These are phyloP conservation scores for Orchestia grillus DNA, from an alignment of 1,140 invertebrate species.

Conservation along the genomic window DNA sequence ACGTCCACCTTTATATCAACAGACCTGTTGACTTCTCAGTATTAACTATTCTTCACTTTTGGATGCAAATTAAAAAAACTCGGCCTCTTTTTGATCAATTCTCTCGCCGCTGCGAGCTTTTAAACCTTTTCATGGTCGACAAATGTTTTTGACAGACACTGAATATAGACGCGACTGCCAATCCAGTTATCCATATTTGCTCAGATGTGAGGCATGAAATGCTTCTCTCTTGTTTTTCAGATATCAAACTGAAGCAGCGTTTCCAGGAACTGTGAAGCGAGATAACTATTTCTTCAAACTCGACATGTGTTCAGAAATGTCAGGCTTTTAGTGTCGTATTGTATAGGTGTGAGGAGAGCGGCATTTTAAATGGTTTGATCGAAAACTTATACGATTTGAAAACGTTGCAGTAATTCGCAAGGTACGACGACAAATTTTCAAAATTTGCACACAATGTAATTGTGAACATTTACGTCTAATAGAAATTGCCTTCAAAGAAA, in stretches of 20 bases:
- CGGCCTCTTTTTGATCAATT: background rate
- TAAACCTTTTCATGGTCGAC: background rate
- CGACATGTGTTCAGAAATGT: background rate
- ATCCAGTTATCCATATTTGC: background rate
- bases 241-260: background rate
- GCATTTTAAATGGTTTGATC: background rate
- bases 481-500: too few relatives aligned
- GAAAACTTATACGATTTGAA: background rate
- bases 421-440: background rate
- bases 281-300: background rate
- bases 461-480: too few relatives aligned
- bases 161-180: background rate
- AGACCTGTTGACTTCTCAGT: background rate
- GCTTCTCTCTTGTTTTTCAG: background rate
- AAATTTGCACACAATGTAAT: background rate
- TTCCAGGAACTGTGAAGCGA: background rate
- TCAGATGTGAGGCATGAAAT: background rate
- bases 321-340: background rate
- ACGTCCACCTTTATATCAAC: background rate
- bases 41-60: background rate
- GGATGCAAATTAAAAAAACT: background rate
- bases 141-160: background rate
- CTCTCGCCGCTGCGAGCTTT: background rate
- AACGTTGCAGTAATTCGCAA: background rate
- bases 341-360: background rate